Conservation (phyloP, 2,113 vertebrate genomes). For the Clinocottus analis region DNA sequence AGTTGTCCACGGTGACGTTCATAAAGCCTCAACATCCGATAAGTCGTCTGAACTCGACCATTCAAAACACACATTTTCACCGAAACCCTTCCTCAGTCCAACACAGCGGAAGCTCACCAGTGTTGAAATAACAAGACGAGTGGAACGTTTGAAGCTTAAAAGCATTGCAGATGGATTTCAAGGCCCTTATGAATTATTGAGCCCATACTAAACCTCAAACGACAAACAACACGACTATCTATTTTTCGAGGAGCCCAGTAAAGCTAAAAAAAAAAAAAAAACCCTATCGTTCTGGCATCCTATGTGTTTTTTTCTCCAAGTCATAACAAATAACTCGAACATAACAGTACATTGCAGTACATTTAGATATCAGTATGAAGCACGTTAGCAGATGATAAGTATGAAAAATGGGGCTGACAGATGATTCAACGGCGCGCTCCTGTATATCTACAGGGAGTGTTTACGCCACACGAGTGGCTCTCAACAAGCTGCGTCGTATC, state of each 20-base stretch:
- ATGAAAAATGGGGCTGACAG: constrained; percentile 38
- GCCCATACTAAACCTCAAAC: constrained; percentile 26
- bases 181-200: constrained; percentile 46
- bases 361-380: neutral
- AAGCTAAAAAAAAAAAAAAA: constrained; percentile 1
- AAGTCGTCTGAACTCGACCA: neutral
- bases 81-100: neutral
- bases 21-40: neutral
- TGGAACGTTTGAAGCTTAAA: constrained; percentile 19
- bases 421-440: constrained; percentile 2
- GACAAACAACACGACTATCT: neutral
- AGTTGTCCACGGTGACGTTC: neutral
- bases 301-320: neutral
- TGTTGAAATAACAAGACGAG: constrained; percentile 3
- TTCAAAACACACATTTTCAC: neutral
- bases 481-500: constrained; percentile 38
- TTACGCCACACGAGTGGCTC: constrained; percentile 32
- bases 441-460: constrained; percentile 32
- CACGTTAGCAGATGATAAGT: neutral
- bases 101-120: neutral
- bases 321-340: neutral
- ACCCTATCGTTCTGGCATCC: neutral
- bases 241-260: neutral
- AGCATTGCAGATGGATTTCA: constrained; percentile 35
- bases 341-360: constrained; percentile 2